Conservation (phyloP, 2,797 vertebrate species). For the Enteromius viviparus region DNA sequence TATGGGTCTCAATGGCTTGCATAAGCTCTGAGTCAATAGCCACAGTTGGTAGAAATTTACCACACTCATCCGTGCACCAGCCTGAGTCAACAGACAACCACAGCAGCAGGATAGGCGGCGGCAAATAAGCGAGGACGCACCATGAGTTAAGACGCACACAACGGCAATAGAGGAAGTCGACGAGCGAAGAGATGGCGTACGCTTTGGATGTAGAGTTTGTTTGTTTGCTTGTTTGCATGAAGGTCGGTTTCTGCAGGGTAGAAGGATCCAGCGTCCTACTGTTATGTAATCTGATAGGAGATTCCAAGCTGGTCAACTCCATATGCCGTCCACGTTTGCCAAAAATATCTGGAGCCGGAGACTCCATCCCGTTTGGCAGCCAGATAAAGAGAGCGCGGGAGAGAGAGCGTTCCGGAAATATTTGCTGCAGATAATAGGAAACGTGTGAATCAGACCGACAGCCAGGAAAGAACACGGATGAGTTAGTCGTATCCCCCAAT, state of each 20-base stretch:
- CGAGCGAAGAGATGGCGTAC: conserved; percentile 58
- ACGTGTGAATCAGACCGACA: conserved; percentile 63
- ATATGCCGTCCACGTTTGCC: conserved; percentile 76
- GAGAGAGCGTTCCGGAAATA: conserved; percentile 65
- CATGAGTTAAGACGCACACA: not conserved
- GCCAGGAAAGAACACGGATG: conserved; percentile 54
- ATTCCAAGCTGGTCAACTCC: conserved; percentile 73
- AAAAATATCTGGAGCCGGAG: conserved; percentile 68
- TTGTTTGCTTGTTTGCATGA: conserved; percentile 64
- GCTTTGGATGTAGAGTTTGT: conserved; percentile 64
- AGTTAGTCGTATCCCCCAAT: conserved; percentile 49
- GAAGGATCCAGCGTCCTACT: conserved; percentile 75
- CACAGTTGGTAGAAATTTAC: conserved; percentile 46
- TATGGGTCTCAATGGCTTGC: not conserved
- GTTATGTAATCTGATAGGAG: conserved; percentile 82
- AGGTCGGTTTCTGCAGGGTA: conserved; percentile 74
- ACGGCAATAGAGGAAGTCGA: conserved; percentile 31
- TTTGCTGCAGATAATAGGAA: conserved; percentile 68
- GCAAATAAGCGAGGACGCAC: not conserved
- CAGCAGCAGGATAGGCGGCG: not conserved
- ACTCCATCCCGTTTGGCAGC: conserved; percentile 63
- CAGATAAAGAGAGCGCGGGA: conserved; percentile 56
- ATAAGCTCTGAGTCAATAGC: conserved; percentile 30
- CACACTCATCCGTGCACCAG: conserved; percentile 34
- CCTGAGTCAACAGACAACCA: conserved; percentile 38